Base-by-base conservation (phyloP, 2,113 vertebrate genomes). In the Tychaedon coryphoeus region DNA sequence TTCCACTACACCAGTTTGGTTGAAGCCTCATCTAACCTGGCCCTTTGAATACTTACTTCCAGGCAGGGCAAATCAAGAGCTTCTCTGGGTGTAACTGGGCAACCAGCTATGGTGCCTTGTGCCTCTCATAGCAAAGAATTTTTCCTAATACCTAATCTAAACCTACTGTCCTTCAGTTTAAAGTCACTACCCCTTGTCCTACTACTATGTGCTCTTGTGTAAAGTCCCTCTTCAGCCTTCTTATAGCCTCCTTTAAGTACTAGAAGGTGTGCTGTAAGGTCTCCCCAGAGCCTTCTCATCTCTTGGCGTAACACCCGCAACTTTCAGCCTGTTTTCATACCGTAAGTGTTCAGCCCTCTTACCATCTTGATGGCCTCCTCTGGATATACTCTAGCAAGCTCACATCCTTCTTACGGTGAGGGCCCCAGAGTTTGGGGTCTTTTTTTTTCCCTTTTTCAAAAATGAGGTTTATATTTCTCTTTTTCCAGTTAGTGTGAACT, bases 1-100 rank as follows among this genome's bases (percentile, higher is more conserved):
- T 42, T 76, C 7, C 26, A 12, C 31, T 66, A 34, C 19, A 22
- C 11, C 16, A 50, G 16, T 50, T 22, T 67, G 31, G 25, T 67
- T 1, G 1, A 22, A 67, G 71, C 13, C 7, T 3, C 22, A 24
- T 78, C 29, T 29, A 40, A 0, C 5, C 19, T 20, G 48, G n/a
- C 16, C n/a, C 26, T 51, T 34, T 70, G 36, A 62, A 12, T 13
- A 14, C n/a, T 38, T 75, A 24, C 9, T 70, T 61, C 10, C 47
- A 40, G n/a, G 23, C n/a, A 19, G n/a, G 14, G 20, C 1, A 1
- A 33, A 60, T 67, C 26, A 36, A 6, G 38, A 54, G 3, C 8
- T n/a, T 61, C 15, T 77, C 23, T 61, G 33, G 14, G 11, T 64
- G n/a, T 47, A 47, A 54, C 40, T 38, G n/a, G 18, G 38, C 54